Evolutionary conservation across 1,140 invertebrate species (phyloP), one percentile per base, ranked within the genome.

Genomic region (Neotoxoptera formosana): DNA sequence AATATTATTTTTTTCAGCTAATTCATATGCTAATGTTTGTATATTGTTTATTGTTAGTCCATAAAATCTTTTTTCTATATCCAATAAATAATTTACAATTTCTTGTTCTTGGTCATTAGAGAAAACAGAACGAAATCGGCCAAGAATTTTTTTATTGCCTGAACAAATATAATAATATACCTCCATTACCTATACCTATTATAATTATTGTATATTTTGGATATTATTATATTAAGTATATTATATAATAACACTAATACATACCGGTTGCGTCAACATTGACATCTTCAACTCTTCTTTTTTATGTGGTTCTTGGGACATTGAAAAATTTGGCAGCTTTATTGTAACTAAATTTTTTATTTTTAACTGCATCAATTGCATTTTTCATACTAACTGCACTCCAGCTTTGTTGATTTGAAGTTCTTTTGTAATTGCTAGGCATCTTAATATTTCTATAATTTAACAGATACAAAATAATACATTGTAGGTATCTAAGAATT

Each of bases 1-100:
- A 86, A 86, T 86, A 45, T 86, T 86, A 45, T 86, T 86, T 45
- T 84, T 86, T 86, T 86, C 83, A 25, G 83, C 83, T 86, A 86
- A 30, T 86, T 86, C 36, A 86, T 25, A 86, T 47, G 36, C 83
- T 14, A 86, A 86, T 21, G 83, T 86, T 86, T 86, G 36, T 8
- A 86, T 86, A 86, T 45, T 86, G 14, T 9, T 86, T 45, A 86
- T 25, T 45, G 83, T 86, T 45, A 47, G 41, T 25, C 83, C 23
- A 45, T 86, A 86, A 86, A 86, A 86, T 45, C 23, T 34, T 86
- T 86, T 86, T 86, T 86, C 83, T 41, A 86, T 45, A 45, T 86
- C 36, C 47, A 45, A 8, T 45, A 86, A 25, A 9, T 86, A 45
- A 30, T 86, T 45, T 86, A 86, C 41, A 86, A 86, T 86, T 45